phyloP scores from a whole-genome alignment of 2,888 invertebrate genomes.

The Drosophila aldrichi region DNA sequence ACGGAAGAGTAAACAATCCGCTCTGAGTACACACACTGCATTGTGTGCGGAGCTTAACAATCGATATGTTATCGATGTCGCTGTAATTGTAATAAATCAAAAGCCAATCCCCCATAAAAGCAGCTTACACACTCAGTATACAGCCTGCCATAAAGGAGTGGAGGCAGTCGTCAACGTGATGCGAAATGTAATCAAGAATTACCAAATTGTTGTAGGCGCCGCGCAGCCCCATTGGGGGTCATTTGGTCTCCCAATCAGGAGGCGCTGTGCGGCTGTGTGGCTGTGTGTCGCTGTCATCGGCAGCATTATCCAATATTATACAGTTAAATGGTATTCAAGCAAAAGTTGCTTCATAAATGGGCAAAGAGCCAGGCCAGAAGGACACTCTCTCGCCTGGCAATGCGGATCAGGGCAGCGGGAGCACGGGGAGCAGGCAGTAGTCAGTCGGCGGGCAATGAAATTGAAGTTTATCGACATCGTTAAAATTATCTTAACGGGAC shows the following conservation, averaged over 20 bases:
- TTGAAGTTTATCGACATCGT: constrained; percentile 81
- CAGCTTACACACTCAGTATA: constrained; percentile 5
- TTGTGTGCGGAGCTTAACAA: not conserved
- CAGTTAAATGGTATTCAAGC: constrained; percentile 65
- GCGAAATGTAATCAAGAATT: constrained; percentile 64
- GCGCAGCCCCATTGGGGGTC: constrained; percentile 4
- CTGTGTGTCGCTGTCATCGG: constrained; percentile 41
- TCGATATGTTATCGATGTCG: constrained; percentile 26
- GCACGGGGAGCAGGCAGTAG: constrained; percentile 16
- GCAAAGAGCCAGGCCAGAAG: constrained; percentile 45
- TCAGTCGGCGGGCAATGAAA: constrained; percentile 71
- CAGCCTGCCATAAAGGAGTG: not conserved
- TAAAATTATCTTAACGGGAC: constrained; percentile 79
- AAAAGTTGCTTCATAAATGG: constrained; percentile 57
- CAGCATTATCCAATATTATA: constrained; percentile 62
- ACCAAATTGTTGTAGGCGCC: constrained; percentile 51
- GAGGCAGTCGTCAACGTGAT: constrained; percentile 11
- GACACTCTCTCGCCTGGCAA: constrained; percentile 15
- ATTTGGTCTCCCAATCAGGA: constrained; percentile 29
- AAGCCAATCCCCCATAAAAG: not conserved
- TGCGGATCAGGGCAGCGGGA: constrained; percentile 22
- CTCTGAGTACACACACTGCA: not conserved
- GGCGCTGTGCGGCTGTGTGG: constrained; percentile 1
- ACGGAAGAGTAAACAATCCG: not conserved
- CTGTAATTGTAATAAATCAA: not conserved